Percentiles rank a stretch among this genome's conserved stretches.
Conservation (phyloP, 2,113 vertebrate genomes). For the Tauraco erythrolophus region DNA sequence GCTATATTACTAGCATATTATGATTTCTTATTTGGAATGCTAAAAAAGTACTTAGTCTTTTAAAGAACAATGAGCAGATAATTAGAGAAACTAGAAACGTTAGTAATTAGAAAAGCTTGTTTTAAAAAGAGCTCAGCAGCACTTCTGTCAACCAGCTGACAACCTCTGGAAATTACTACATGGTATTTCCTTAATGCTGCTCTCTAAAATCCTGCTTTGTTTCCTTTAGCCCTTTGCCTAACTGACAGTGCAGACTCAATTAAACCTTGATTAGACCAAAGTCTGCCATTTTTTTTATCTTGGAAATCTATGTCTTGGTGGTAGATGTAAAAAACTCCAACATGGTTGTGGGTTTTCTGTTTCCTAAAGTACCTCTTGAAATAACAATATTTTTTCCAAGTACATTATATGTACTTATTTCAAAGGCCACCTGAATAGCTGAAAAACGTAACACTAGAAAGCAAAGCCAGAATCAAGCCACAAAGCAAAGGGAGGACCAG, state of each 20-base stretch:
- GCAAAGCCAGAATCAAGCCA: background rate
- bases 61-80: constrained; percentile 23
- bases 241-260: constrained; percentile 24
- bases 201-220: background rate
- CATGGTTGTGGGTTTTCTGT: background rate
- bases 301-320: background rate
- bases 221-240: background rate
- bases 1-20: background rate
- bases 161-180: constrained; percentile 33
- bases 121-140: background rate
- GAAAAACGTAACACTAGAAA: background rate
- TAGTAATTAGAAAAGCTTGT: constrained; percentile 29
- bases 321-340: background rate
- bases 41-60: background rate
- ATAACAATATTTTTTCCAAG: background rate
- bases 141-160: constrained; percentile 14
- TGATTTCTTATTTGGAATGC: background rate
- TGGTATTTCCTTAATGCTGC: background rate
- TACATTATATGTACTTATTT: background rate
- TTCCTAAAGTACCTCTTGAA: background rate
- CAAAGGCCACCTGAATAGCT: background rate
- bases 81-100: background rate
- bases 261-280: background rate
- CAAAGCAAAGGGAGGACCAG: background rate
- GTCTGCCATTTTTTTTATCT: background rate